Evolutionary conservation across 2,888 invertebrate genomes (phyloP).

Genomic region (Cosmia pyralina): DNA sequence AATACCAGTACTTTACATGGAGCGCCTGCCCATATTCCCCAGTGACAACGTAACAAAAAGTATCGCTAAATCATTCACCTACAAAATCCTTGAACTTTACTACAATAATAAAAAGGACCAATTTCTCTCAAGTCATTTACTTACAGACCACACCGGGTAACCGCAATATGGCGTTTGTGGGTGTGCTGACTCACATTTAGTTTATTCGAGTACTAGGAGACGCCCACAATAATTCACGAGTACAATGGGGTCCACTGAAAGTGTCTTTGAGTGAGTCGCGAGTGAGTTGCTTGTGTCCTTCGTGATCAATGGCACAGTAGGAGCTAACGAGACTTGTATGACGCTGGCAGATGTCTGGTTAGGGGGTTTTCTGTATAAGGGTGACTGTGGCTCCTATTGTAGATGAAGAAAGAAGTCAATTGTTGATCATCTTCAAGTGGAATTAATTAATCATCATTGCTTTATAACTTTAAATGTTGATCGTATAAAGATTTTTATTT

Average conservation of each 20-base stretch:
- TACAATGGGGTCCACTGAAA: conserved; percentile 78
- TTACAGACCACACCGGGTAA: conserved; percentile 68
- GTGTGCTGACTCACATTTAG: conserved; percentile 66
- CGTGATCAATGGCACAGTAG: conserved; percentile 76
- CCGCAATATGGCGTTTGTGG: conserved; percentile 73
- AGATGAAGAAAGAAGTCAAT: conserved; percentile 13
- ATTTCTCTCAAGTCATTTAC: conserved; percentile 72
- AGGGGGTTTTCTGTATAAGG: conserved; percentile 44
- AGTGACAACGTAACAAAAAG: conserved; percentile 13
- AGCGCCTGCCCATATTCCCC: not conserved
- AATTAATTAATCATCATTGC: conserved; percentile 24
- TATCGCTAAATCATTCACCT: conserved; percentile 26
- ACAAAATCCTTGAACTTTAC: conserved; percentile 62
- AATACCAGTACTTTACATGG: too few species aligned
- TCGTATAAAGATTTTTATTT: not conserved
- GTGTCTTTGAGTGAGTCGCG: conserved; percentile 77
- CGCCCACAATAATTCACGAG: conserved; percentile 79
- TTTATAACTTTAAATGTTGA: not conserved
- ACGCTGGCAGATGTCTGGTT: conserved; percentile 73
- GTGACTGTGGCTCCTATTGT: conserved; percentile 29
- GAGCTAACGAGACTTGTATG: conserved; percentile 75
- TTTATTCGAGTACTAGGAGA: conserved; percentile 69
- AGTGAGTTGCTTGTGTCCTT: conserved; percentile 59
- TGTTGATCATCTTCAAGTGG: not conserved
- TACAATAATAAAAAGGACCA: conserved; percentile 61